Percentiles rank a stretch among this genome's conserved stretches.
phyloP scores from a whole-genome alignment of 2,113 vertebrate species.

The Rhea americana region DNA sequence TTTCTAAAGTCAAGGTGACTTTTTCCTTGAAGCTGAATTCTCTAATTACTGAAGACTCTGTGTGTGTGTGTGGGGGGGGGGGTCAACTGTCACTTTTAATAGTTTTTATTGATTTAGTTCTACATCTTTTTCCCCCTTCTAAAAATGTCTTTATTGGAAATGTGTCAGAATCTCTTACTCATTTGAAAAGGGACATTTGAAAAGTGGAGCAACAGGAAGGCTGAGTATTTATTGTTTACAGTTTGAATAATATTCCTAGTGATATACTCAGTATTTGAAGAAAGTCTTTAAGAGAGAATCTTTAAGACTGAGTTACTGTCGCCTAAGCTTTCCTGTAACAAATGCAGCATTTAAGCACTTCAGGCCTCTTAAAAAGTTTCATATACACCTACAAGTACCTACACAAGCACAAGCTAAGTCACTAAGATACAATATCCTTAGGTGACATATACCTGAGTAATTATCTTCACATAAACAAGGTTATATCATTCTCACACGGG shows the following conservation, averaged over 20 bases:
- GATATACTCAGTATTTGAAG: neutral
- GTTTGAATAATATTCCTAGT: neutral
- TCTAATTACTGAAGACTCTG: neutral
- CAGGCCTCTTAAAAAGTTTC: neutral
- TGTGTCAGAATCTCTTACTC: neutral
- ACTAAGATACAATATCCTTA: neutral
- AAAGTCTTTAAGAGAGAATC: neutral
- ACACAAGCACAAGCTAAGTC: neutral
- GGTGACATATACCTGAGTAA: neutral
- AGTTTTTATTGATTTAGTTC: neutral
- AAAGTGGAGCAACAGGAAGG: neutral
- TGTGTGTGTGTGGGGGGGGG: neutral
- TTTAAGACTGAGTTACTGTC: neutral
- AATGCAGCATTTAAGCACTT: neutral
- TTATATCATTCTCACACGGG: neutral
- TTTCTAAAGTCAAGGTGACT: slow-evolving; percentile 67
- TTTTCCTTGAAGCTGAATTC: slow-evolving; percentile 37
- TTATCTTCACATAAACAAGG: neutral
- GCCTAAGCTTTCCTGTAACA: neutral
- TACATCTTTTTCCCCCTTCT: neutral
- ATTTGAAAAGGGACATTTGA: neutral
- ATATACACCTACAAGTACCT: neutral
- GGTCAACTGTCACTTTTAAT: neutral
- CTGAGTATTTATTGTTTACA: neutral
- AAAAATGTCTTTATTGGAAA: neutral